These are phyloP conservation scores for Notechis scutatus DNA, from an alignment of 2,113 vertebrate species.

Conservation along the genomic window DNA sequence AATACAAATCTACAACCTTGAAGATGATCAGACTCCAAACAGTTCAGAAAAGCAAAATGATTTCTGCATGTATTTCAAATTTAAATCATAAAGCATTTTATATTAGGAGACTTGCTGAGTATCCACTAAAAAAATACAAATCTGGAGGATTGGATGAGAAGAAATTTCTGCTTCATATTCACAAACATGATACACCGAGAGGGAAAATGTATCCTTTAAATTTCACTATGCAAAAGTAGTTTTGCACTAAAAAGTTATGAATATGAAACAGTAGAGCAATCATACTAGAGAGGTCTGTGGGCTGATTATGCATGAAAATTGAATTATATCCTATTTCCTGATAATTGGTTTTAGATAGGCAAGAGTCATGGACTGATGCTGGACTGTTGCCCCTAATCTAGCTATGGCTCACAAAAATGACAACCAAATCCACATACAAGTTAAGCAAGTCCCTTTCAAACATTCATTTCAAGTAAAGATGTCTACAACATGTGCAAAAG, in stretches of 20 bases:
- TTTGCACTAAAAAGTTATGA: background rate
- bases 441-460: conserved; percentile 17
- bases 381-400: background rate
- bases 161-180: conserved; percentile 8
- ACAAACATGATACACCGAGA: background rate
- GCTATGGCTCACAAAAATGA: background rate
- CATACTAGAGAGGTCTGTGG: background rate
- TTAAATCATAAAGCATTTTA: background rate
- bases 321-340: conserved; percentile 26
- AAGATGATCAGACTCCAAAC: background rate
- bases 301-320: conserved; percentile 6
- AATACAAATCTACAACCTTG: background rate
- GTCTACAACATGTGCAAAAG: conserved; percentile 38
- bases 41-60: background rate
- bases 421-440: conserved; percentile 10
- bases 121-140: background rate
- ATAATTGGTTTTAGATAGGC: background rate
- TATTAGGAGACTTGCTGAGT: background rate
- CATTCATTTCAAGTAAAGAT: conserved; percentile 38
- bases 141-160: background rate
- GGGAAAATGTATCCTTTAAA: background rate
- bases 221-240: background rate
- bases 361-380: background rate
- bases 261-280: conserved; percentile 1
- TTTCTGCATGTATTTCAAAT: background rate